Base-by-base conservation (phyloP, 2,888 invertebrate genomes). In the Neoitamus cyanurus region DNA sequence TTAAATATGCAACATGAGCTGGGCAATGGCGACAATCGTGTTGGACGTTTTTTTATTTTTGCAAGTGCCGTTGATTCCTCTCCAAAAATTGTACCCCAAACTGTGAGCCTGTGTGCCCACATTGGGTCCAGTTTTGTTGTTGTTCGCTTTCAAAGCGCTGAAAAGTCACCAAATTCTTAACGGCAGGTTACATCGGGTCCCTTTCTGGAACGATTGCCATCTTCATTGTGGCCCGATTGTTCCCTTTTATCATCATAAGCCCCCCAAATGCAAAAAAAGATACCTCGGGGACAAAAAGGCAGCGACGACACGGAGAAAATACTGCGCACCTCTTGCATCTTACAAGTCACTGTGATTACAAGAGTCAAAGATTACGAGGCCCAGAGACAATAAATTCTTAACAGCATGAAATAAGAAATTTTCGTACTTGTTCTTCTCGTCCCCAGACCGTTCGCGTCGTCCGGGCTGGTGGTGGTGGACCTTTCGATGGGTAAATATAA, bases 371-470 rank as follows among this genome's bases (percentile, higher is more conserved):
- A 82, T 82, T 83, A 83, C 73, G 83, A 83, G 28, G 58, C 11
- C 9, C 73, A 83, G 34, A 83, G 48, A 73, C 83, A 83, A 83
- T 83, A 83, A 83, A 83, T 83, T 83, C 73, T 83, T 83, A 83
- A 75, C 73, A 83, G 48, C 83, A 83, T 73, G 73, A 83, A 83
- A 83, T 83, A 72, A 83, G 73, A 83, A 83, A 83, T 83, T 83
- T 83, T 83, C 68, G 82, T 36, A 69, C 82, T 82, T 82, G 82
- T 68, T 80, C 7, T 31, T 11, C 31, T 48, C 69, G 36, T 58
- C 58, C 15, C 34, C 42, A 20, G 31, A 5, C 28, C 25, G 7
- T 42, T 42, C 3, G 42, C 36, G 28, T 15, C 25, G n/a, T n/a
- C n/a, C n/a, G 25, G 42, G 13, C n/a, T 78, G 11, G 36, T n/a